Base-by-base conservation (phyloP, 2,888 invertebrate species). In the Neoascia interrupta region DNA sequence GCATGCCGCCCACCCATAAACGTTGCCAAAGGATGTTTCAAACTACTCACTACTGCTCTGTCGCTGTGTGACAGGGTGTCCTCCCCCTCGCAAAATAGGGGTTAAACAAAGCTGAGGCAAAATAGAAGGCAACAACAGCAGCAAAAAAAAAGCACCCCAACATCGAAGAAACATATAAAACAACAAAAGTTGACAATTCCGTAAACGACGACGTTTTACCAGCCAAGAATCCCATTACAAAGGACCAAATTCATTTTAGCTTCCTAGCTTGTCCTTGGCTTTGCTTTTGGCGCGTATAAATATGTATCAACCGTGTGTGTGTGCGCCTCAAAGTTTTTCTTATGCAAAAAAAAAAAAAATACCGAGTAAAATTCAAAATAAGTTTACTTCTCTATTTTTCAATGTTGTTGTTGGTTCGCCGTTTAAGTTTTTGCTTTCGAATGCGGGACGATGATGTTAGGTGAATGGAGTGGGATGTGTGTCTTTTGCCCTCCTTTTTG, bases 181-280 rank as follows among this genome's bases (percentile, higher is more conserved):
- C 21, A 53, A 53, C 49, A 28, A 61, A 53, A 70, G 54, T 63
- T 63, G 72, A 72, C 61, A 70, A 63, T 61, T 47, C 47, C 47
- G 31, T 63, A 54, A 61, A 61, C 45, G 61, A 70, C 53, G 26
- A 72, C 70, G 23, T 41, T 72, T 56, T 56, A 47, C 54, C 39
- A 63, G 72, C 63, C 63, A 72, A 72, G 72, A 72, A 56, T 72
- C 49, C 54, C 60, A 54, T 63, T 41, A 34, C 54, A 63, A 49
- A 72, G 63, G 63, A 72, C 61, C 28, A 61, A 72, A 72, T 63
- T 63, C 63, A 49, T 72, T 63, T 72, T 56, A 54, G 39, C 54
- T 72, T 72, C 47, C 63, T 56, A 47, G 51, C 54, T 13, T 53
- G 69, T 45, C 72, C 63, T 72, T 72, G 61, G 47, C 39, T 31